Percentiles rank a stretch among this genome's conserved stretches.
Evolutionary conservation across 2,888 invertebrate genomes (phyloP).

Genomic region (Monopis laevigella): DNA sequence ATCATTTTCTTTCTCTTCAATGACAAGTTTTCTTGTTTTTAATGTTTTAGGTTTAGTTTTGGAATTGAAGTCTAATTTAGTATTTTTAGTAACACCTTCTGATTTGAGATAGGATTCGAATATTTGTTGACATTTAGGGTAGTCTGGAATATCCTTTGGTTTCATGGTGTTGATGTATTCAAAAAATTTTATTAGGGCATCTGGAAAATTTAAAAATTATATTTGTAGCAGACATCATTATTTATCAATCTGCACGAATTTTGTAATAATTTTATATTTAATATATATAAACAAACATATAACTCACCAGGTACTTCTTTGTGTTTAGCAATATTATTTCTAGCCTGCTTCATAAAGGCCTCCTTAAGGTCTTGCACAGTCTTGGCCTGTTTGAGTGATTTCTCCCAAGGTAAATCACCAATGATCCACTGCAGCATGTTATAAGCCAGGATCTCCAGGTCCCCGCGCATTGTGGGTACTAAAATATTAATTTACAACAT

Average conservation of each 20-base stretch:
- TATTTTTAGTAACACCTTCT: slow-evolving; percentile 62
- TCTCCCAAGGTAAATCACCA: slow-evolving; percentile 87
- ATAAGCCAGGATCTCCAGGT: slow-evolving; percentile 93
- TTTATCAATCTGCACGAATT: too few species aligned
- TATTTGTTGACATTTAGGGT: slow-evolving; percentile 73
- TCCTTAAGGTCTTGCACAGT: slow-evolving; percentile 76
- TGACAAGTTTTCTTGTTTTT: slow-evolving; percentile 3
- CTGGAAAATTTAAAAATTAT: slow-evolving; percentile 51
- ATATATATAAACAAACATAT: too few species aligned
- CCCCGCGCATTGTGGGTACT: slow-evolving; percentile 87
- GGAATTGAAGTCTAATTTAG: slow-evolving; percentile 68
- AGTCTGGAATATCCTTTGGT: slow-evolving; percentile 78
- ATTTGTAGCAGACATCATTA: too few species aligned
- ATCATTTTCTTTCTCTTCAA: slow-evolving; percentile 15
- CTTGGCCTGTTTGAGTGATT: slow-evolving; percentile 65
- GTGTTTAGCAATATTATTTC: slow-evolving; percentile 44
- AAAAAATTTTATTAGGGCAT: slow-evolving; percentile 70
- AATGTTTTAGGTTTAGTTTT: slow-evolving; percentile 25
- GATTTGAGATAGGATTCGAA: slow-evolving; percentile 73
- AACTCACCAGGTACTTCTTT: slow-evolving; percentile 39
- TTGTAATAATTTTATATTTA: too few species aligned
- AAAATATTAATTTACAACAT: too few species aligned
- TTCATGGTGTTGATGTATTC: slow-evolving; percentile 73
- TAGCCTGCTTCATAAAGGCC: slow-evolving; percentile 69
- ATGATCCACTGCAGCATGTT: slow-evolving; percentile 94